Conservation (phyloP, 1,140 invertebrate genomes). For the Ooceraea biroi region DNA sequence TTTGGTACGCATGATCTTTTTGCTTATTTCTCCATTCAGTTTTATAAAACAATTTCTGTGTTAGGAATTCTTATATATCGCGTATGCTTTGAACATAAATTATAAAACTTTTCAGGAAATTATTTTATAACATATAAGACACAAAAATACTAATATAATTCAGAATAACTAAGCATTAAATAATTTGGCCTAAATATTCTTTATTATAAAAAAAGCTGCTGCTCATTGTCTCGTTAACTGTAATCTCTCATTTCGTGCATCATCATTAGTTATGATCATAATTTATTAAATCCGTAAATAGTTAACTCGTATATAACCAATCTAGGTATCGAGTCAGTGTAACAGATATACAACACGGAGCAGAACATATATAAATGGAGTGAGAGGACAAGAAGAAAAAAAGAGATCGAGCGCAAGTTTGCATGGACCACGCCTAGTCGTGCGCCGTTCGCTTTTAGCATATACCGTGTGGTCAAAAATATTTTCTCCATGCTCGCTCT, state of each 20-base stretch:
- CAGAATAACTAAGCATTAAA: neutral
- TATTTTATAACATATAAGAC: neutral
- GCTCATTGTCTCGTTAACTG: neutral
- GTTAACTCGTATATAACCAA: conserved; percentile 2
- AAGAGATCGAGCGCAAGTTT: conserved; percentile 63
- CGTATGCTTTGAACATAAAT: neutral
- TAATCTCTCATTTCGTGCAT: neutral
- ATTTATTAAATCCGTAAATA: conserved; percentile 5
- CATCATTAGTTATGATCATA: neutral
- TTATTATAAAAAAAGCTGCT: neutral
- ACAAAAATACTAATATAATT: neutral
- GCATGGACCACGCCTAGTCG: conserved; percentile 77
- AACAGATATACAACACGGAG: conserved; percentile 14
- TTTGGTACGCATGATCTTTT: conserved; percentile 7
- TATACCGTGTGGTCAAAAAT: conserved; percentile 67
- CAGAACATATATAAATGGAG: conserved; percentile 45
- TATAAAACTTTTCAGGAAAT: neutral
- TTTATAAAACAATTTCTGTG: neutral
- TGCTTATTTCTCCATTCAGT: conserved; percentile 2
- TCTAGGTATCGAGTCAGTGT: neutral
- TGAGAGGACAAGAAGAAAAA: conserved; percentile 56
- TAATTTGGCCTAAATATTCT: neutral
- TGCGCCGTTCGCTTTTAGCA: conserved; percentile 65
- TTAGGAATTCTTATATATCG: neutral
- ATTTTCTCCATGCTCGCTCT: neutral